Conservation (phyloP, 2,888 invertebrate species). For the Sicus ferrugineus region DNA sequence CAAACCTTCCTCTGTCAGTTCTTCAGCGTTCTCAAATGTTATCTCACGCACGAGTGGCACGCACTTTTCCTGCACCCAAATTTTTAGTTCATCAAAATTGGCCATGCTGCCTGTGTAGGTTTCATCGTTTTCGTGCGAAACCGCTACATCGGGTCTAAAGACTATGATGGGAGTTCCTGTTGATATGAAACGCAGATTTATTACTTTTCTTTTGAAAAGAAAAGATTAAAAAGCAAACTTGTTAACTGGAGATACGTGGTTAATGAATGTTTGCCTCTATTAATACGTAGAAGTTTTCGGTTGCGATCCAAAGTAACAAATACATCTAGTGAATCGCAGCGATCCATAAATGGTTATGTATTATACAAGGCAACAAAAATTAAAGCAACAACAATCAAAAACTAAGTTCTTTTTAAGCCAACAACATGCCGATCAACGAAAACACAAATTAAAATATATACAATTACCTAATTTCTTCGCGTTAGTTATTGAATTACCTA, state of each 20-base stretch:
- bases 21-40: slow-evolving; percentile 99
- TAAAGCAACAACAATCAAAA: not conserved
- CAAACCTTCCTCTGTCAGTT: slow-evolving; percentile 96
- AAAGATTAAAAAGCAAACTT: not conserved
- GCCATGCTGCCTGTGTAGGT: slow-evolving; percentile 78
- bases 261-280: not conserved
- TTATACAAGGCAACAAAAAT: not conserved
- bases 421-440: slow-evolving; percentile 5
- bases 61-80: slow-evolving; percentile 92
- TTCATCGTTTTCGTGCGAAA: slow-evolving; percentile 83
- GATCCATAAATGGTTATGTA: not conserved
- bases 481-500: slow-evolving; percentile 43
- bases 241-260: not conserved
- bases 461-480: slow-evolving; percentile 42
- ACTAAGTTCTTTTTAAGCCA: not conserved
- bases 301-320: not conserved
- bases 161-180: slow-evolving; percentile 81
- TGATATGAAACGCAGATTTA: not conserved
- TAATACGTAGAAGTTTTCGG: not conserved
- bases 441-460: slow-evolving; percentile 14
- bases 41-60: slow-evolving; percentile 97
- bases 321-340: not conserved
- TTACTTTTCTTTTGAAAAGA: not conserved
- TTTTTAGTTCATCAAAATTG: slow-evolving; percentile 84
- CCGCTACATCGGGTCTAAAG: slow-evolving; percentile 81